Evolutionary conservation across 2,113 vertebrate genomes (phyloP).

Genomic region (Gobio gobio): DNA sequence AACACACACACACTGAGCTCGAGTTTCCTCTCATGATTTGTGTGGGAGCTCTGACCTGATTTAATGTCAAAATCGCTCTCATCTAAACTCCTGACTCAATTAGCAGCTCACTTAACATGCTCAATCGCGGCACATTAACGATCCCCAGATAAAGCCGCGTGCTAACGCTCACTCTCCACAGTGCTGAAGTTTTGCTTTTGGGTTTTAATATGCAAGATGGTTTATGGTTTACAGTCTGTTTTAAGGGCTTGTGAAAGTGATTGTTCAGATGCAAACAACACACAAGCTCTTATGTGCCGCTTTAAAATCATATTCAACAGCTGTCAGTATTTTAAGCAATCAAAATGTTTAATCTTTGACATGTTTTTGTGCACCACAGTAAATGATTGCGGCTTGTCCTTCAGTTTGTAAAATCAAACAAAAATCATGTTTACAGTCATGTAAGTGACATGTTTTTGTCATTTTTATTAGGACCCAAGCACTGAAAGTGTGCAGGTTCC

Average conservation of each 20-base stretch:
- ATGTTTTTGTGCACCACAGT: not conserved
- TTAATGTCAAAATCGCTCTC: conserved; percentile 24
- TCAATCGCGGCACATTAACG: not conserved
- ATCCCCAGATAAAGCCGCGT: not conserved
- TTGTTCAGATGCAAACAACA: not conserved
- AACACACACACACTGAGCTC: not conserved
- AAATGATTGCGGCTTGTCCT: not conserved
- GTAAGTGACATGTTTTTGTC: too few relatives aligned
- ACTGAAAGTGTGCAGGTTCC: too few relatives aligned
- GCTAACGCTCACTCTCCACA: too few relatives aligned
- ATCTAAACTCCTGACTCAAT: conserved; percentile 6
- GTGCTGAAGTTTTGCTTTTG: not conserved
- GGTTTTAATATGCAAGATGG: not conserved
- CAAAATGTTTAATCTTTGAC: not conserved
- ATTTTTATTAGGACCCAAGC: too few relatives aligned
- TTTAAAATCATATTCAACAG: not conserved
- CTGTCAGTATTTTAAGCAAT: not conserved
- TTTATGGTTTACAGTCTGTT: not conserved
- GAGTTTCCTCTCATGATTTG: conserved; percentile 16
- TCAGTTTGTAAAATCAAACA: too few relatives aligned
- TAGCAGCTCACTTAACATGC: conserved; percentile 2
- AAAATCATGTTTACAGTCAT: not conserved
- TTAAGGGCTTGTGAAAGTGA: not conserved
- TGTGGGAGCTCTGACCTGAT: conserved; percentile 23
- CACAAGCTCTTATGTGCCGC: not conserved